Percentiles rank a stretch among this genome's conserved stretches.
These are phyloP conservation scores for Neotoma lepida DNA, from an alignment of 2,113 vertebrate species.

Conservation along the genomic window DNA sequence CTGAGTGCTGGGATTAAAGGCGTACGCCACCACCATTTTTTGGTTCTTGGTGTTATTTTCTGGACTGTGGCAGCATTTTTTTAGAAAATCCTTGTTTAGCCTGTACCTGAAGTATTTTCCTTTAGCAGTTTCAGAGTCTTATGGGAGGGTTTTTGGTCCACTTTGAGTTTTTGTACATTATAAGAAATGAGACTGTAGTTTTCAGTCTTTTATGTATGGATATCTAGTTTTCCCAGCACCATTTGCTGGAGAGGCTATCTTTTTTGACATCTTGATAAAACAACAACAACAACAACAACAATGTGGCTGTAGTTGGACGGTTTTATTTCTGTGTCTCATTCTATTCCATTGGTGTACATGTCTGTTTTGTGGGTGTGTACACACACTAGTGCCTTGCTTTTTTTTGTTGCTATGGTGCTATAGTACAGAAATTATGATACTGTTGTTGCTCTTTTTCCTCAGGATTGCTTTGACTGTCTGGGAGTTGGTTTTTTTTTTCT, in stretches of 20 bases:
- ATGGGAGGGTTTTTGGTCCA: not conserved
- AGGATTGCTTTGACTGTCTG: not conserved
- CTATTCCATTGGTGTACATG: not conserved
- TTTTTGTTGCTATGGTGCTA: not conserved
- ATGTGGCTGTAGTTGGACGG: not conserved
- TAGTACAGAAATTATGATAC: not conserved
- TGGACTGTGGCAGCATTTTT: not conserved
- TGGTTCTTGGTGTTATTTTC: not conserved
- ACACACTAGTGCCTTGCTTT: not conserved
- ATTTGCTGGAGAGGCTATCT: not conserved
- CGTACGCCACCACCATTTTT: not conserved
- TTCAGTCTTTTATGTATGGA: not conserved
- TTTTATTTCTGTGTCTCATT: not conserved
- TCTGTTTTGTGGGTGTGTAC: not conserved
- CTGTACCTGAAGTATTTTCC: not conserved
- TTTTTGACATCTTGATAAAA: not conserved
- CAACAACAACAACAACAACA: not conserved
- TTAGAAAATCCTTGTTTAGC: not conserved
- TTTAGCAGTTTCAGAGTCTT: not conserved
- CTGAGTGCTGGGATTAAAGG: not conserved
- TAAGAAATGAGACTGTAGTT: not conserved
- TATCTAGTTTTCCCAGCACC: not conserved
- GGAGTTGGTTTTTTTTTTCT: too few relatives aligned
- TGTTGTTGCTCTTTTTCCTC: not conserved
- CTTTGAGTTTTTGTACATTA: not conserved